phyloP scores from a whole-genome alignment of 2,888 invertebrate species.

The Dasysyrphus albostriatus region DNA sequence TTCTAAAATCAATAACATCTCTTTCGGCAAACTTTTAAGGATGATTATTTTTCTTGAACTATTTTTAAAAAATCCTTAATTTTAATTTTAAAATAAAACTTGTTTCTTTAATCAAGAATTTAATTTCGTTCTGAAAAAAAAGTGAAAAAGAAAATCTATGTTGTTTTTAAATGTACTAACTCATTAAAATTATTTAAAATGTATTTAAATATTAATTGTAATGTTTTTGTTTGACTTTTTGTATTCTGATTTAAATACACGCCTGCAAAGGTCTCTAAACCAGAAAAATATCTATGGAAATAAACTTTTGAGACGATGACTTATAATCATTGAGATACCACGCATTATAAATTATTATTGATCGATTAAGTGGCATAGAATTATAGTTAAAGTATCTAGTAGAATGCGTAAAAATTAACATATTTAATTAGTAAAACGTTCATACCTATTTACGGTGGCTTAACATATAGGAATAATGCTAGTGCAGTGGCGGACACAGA shows the following conservation, averaged over 20 bases:
- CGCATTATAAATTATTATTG: constrained; percentile 23
- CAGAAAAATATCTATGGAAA: constrained; percentile 16
- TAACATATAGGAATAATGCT: not conserved
- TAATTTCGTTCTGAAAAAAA: too few species aligned
- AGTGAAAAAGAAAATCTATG: too few species aligned
- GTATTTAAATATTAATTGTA: too few species aligned
- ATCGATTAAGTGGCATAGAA: constrained; percentile 21
- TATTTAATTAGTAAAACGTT: constrained; percentile 10
- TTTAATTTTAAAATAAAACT: too few species aligned
- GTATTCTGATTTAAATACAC: not conserved
- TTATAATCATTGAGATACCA: constrained; percentile 27
- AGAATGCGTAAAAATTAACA: constrained; percentile 40
- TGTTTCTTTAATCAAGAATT: too few species aligned
- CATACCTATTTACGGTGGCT: not conserved
- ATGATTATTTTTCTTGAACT: too few species aligned
- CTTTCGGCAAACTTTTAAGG: too few species aligned
- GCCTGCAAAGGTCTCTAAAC: not conserved
- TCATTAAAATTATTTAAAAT: too few species aligned
- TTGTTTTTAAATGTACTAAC: too few species aligned
- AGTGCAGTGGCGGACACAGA: too few species aligned
- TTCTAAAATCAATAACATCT: not conserved
- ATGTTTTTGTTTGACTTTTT: not conserved
- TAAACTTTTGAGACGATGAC: not conserved
- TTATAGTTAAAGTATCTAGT: not conserved
- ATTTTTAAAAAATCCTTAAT: too few species aligned